Conservation (phyloP, 2,797 vertebrate genomes). For the Pseudochaenichthys georgianus region DNA sequence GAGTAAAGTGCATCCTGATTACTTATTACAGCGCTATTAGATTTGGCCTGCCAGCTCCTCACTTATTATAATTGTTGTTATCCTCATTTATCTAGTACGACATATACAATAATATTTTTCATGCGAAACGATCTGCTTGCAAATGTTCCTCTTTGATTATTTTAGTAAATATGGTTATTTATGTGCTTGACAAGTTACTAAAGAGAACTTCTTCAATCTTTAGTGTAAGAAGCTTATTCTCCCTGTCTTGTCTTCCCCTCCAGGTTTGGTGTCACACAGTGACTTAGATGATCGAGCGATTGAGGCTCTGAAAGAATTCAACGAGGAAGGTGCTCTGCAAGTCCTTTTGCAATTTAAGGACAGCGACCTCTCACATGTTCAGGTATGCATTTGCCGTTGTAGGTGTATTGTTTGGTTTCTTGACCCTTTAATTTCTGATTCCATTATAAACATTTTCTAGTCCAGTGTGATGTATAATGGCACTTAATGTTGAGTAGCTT, state of each 20-base stretch:
- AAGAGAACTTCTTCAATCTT: background rate
- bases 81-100: conserved; percentile 22
- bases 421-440: background rate
- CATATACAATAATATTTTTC: background rate
- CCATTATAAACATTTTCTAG: background rate
- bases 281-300: conserved; percentile 99
- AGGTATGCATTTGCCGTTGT: conserved; percentile 84
- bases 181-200: background rate
- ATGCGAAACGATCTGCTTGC: conserved; percentile 5
- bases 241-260: conserved; percentile 50
- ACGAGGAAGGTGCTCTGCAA: conserved; percentile 98
- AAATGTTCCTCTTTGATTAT: conserved; percentile 3
- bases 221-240: conserved; percentile 30
- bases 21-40: conserved; percentile 46
- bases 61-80: conserved; percentile 8
- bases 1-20: conserved; percentile 52
- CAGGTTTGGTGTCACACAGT: conserved; percentile 98
- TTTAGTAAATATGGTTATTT: background rate
- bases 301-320: conserved; percentile 99
- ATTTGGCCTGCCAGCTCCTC: conserved; percentile 18
- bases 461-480: background rate
- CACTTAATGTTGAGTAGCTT: background rate
- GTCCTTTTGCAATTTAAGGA: conserved; percentile 99
- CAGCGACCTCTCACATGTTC: conserved; percentile 99
- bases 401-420: background rate